phyloP scores from a whole-genome alignment of 2,888 invertebrate genomes.

The Epistrophe grossulariae region DNA sequence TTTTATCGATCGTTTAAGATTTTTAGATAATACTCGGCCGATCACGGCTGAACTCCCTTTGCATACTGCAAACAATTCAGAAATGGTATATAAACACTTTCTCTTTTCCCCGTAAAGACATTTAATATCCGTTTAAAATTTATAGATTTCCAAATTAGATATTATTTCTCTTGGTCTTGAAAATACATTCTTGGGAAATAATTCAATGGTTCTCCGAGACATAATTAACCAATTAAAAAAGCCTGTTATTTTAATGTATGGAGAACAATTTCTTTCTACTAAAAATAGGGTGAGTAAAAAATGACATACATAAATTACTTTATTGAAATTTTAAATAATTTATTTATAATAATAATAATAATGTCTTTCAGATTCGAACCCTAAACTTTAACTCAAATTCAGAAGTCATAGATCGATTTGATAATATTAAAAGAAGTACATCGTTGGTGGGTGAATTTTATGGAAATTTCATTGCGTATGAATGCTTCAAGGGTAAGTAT shows the following conservation, averaged over 20 bases:
- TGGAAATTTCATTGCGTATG: slow-evolving; percentile 56
- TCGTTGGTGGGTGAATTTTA: slow-evolving; percentile 47
- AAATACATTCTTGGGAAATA: background rate
- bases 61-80: background rate
- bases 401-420: background rate
- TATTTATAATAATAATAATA: too few relatives aligned
- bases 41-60: slow-evolving; percentile 19
- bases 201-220: background rate
- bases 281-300: slow-evolving; percentile 23
- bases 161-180: slow-evolving; percentile 25
- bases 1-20: slow-evolving; percentile 6
- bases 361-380: slow-evolving; percentile 38
- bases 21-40: slow-evolving; percentile 39
- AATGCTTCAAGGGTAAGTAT: slow-evolving; percentile 11
- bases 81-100: background rate
- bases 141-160: slow-evolving; percentile 48
- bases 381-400: slow-evolving; percentile 8
- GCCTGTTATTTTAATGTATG: slow-evolving; percentile 39
- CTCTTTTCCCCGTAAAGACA: too few relatives aligned
- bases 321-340: too few relatives aligned
- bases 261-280: slow-evolving; percentile 19
- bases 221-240: slow-evolving; percentile 14
- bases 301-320: background rate
- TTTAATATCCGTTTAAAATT: background rate
- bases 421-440: background rate